Evolutionary conservation across 1,140 invertebrate species (phyloP).

Genomic region (Hycleus phaleratus): DNA sequence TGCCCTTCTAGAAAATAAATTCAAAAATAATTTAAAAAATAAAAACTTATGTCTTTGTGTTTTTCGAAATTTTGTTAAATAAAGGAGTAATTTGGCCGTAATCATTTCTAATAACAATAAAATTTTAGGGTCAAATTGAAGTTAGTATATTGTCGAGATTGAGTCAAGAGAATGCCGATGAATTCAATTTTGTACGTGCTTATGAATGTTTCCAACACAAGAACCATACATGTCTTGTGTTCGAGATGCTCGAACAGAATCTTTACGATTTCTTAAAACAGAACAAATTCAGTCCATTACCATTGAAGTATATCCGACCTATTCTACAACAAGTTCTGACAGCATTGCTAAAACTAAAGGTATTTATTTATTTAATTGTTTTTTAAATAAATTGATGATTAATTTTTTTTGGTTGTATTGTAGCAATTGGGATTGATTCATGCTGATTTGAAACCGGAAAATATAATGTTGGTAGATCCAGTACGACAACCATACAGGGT

Average conservation of each 20-base stretch:
- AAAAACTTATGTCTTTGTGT: too few species aligned
- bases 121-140: slow-evolving; percentile 88
- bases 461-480: slow-evolving; percentile 99
- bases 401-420: slow-evolving; percentile 9
- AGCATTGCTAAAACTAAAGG: slow-evolving; percentile 95
- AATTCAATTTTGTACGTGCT: slow-evolving; percentile 99
- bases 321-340: slow-evolving; percentile 98
- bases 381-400: slow-evolving; percentile 1
- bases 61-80: too few species aligned
- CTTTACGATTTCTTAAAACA: slow-evolving; percentile 99
- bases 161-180: slow-evolving; percentile 98
- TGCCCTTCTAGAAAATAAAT: too few species aligned
- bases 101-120: too few species aligned
- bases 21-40: too few species aligned
- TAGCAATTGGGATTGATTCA: slow-evolving; percentile 98
- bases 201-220: slow-evolving; percentile 99
- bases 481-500: slow-evolving; percentile 92
- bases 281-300: slow-evolving; percentile 98
- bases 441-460: slow-evolving; percentile 98
- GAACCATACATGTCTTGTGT: slow-evolving; percentile 98
- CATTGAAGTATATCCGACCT: slow-evolving; percentile 95
- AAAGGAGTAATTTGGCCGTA: too few species aligned
- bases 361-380: slow-evolving; percentile 36
- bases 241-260: slow-evolving; percentile 99
- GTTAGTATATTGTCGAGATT: slow-evolving; percentile 94